A percentile compares a stretch with the other conserved stretches of the same genome.
These are phyloP conservation scores for Drosophila teissieri DNA, from an alignment of 1,140 invertebrate genomes.

Conservation along the genomic window DNA sequence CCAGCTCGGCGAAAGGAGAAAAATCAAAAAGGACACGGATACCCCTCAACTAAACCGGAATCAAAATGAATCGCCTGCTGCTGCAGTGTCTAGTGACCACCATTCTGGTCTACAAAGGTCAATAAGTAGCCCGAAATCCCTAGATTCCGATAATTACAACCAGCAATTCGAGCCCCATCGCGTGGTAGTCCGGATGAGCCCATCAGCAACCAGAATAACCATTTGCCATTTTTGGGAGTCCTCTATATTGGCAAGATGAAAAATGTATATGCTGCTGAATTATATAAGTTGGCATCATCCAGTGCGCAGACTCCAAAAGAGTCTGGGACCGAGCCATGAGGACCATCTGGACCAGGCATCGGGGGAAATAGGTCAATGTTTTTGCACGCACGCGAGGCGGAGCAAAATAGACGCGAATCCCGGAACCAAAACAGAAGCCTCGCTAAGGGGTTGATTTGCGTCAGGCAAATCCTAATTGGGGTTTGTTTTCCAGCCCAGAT, in stretches of 20 bases:
- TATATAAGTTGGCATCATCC: conserved; percentile 64
- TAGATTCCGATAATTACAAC: no score
- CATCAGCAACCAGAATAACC: neutral
- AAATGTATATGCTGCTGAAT: conserved; percentile 76
- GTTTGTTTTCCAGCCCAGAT: neutral
- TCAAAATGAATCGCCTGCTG: conserved; percentile 75
- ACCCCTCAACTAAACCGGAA: conserved; percentile 6
- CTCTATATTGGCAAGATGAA: conserved; percentile 46
- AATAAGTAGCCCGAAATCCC: conserved; percentile 1
- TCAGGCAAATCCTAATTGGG: neutral
- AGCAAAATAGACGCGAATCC: conserved; percentile 54
- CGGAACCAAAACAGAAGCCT: conserved; percentile 71
- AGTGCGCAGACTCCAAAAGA: conserved; percentile 67
- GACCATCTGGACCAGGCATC: conserved; percentile 46
- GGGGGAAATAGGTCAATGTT: conserved; percentile 78
- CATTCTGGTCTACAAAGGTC: conserved; percentile 77
- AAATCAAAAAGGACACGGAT: conserved; percentile 5
- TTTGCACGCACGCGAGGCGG: conserved; percentile 52
- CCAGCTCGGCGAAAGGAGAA: conserved; percentile 1
- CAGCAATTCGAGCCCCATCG: no score
- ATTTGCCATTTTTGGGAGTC: conserved; percentile 5
- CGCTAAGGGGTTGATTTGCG: conserved; percentile 8
- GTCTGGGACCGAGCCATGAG: conserved; percentile 27
- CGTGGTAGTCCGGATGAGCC: neutral
- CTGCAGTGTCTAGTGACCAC: conserved; percentile 72